Evolutionary conservation across 2,113 vertebrate species (phyloP).

Genomic region (Saccopteryx leptura): DNA sequence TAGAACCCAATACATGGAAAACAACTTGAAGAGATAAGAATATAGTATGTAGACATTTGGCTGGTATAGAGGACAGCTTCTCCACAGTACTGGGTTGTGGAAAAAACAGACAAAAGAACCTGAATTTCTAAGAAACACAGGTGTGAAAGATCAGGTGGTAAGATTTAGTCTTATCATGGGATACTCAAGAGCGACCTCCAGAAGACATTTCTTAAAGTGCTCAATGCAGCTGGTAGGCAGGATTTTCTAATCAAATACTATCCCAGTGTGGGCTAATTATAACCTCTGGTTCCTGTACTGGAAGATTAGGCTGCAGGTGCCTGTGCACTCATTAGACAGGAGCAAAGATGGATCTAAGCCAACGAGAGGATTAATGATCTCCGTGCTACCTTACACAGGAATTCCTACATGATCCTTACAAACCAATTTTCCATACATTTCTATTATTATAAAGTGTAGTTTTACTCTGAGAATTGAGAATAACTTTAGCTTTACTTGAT

Average conservation of each 20-base stretch:
- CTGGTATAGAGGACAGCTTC: background rate
- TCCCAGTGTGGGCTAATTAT: background rate
- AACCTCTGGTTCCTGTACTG: background rate
- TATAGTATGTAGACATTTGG: background rate
- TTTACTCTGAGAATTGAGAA: background rate
- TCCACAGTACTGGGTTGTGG: background rate
- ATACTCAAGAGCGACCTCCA: background rate
- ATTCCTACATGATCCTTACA: background rate
- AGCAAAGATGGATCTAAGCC: background rate
- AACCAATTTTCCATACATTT: background rate
- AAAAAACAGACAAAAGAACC: background rate
- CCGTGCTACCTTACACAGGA: background rate
- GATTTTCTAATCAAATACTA: constrained; percentile 5
- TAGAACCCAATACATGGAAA: background rate
- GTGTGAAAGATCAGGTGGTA: background rate
- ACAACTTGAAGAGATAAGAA: background rate
- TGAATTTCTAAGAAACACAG: background rate
- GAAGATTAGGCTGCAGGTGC: background rate
- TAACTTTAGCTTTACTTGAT: constrained; percentile 1
- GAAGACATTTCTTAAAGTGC: background rate
- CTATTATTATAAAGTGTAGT: background rate
- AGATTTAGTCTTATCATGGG: background rate
- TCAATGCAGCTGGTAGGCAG: background rate
- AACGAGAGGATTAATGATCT: background rate
- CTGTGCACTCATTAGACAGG: background rate